Conservation (phyloP, 2,113 vertebrate genomes). For the human (Homo sapiens) region GRCh38 chr11:98540001-98540500, state of each 20-base stretch:
- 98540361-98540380: fast-evolving
- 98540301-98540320: not conserved
- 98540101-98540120: conserved; percentile 55
- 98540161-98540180: conserved; percentile 44
- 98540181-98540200: conserved; percentile 64
- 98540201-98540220: conserved; percentile 63
- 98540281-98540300: not conserved
- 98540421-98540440: not conserved
- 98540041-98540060: conserved; percentile 81
- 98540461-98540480: not conserved
- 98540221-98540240: conserved; percentile 66
- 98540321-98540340: not conserved
- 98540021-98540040: conserved; percentile 83
- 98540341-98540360: not conserved
- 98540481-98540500: not conserved
- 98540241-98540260: conserved; percentile 67
- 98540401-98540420: not conserved
- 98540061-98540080: conserved; percentile 81
- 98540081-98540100: conserved; percentile 76
- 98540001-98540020: conserved; percentile 81
- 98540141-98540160: conserved; percentile 59
- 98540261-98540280: not conserved
- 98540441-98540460: not conserved
- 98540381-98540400: not conserved
- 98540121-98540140: conserved; percentile 76